Evolutionary conservation across 2,113 vertebrate species (phyloP).

Genomic region (Tapirus terrestris): DNA sequence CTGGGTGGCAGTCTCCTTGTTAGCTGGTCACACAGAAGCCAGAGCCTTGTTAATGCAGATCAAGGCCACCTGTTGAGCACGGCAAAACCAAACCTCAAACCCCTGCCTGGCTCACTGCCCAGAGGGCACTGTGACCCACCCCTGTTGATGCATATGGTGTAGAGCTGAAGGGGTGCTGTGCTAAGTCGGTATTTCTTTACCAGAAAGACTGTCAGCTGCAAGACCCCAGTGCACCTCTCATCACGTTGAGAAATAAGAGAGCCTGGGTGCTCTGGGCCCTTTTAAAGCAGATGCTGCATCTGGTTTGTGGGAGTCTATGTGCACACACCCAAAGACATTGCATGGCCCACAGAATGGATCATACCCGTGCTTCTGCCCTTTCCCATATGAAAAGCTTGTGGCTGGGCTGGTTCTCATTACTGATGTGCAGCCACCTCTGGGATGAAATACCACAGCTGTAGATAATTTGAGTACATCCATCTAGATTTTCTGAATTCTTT

Average conservation of each 20-base stretch:
- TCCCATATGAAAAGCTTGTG: slow-evolving; percentile 38
- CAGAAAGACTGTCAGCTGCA: slow-evolving; percentile 65
- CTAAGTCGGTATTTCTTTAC: slow-evolving; percentile 68
- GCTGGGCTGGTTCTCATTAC: slow-evolving; percentile 36
- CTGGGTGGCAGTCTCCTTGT: slow-evolving; percentile 38
- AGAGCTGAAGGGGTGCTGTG: slow-evolving; percentile 71
- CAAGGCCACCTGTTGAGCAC: slow-evolving; percentile 61
- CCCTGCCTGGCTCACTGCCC: slow-evolving; percentile 73
- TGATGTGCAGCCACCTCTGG: neutral
- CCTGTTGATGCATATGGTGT: slow-evolving; percentile 69
- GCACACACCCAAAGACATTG: slow-evolving; percentile 1
- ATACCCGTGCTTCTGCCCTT: neutral
- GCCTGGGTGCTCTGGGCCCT: slow-evolving; percentile 32
- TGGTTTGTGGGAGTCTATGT: slow-evolving; percentile 21
- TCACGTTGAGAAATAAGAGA: neutral
- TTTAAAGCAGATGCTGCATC: neutral
- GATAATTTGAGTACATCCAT: slow-evolving; percentile 33
- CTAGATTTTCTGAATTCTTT: neutral
- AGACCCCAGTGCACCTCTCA: slow-evolving; percentile 48
- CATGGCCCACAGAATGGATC: neutral
- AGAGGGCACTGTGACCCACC: slow-evolving; percentile 61
- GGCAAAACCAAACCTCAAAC: slow-evolving; percentile 69
- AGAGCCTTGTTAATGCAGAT: slow-evolving; percentile 45
- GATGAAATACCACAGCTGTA: slow-evolving; percentile 15
- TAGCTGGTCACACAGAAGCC: slow-evolving; percentile 53